A percentile compares a stretch with the other conserved stretches of the same genome.
Conservation (phyloP, 2,888 invertebrate species). For the Graphium colonna region DNA sequence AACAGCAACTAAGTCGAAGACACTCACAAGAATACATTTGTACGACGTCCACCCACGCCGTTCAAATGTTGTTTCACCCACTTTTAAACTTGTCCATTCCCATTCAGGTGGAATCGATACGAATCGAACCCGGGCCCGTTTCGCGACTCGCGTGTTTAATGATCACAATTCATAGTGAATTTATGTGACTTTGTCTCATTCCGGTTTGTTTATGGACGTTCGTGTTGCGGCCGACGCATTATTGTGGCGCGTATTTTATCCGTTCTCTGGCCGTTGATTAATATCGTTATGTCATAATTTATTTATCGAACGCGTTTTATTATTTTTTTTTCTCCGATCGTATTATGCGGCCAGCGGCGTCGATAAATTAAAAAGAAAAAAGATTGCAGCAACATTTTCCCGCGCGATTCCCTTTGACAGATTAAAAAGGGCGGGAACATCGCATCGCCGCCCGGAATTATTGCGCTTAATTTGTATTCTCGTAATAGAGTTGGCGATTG, state of each 20-base stretch:
- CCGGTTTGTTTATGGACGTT: slow-evolving; percentile 63
- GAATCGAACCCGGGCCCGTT: slow-evolving; percentile 31
- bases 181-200: slow-evolving; percentile 66
- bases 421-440: neutral
- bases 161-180: slow-evolving; percentile 66
- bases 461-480: slow-evolving; percentile 22
- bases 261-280: slow-evolving; percentile 39
- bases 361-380: neutral
- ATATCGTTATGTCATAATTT: slow-evolving; percentile 24
- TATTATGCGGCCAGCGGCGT: neutral
- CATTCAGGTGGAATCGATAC: slow-evolving; percentile 35
- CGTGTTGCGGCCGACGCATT: slow-evolving; percentile 47
- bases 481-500: slow-evolving; percentile 14
- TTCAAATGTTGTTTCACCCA: slow-evolving; percentile 46
- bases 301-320: neutral
- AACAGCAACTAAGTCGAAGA: neutral
- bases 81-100: slow-evolving; percentile 42
- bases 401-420: neutral
- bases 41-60: slow-evolving; percentile 33
- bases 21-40: slow-evolving; percentile 29
- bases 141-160: slow-evolving; percentile 63
- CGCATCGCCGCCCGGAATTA: neutral
- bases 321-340: neutral
- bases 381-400: neutral
- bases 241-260: slow-evolving; percentile 44